phyloP scores from a whole-genome alignment of 2,888 invertebrate genomes.

The Drosophila yooni region DNA sequence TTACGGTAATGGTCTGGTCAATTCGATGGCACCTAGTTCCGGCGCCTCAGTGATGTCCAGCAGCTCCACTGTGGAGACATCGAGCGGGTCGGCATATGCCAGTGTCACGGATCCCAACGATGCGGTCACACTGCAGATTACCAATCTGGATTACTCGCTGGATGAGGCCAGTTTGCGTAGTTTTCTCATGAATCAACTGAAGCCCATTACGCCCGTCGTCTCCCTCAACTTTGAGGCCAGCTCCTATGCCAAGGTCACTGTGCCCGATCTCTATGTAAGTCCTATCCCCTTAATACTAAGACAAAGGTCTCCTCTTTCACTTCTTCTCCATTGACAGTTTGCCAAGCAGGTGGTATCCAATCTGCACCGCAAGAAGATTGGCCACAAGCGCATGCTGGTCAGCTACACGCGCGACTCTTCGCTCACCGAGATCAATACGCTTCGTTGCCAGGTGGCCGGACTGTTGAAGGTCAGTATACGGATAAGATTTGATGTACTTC shows the following conservation, averaged over 20 bases:
- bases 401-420: constrained; percentile 88
- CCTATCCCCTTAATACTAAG: too few species aligned
- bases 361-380: constrained; percentile 92
- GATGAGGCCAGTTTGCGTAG: constrained; percentile 83
- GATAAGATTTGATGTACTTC: neutral
- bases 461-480: constrained; percentile 86
- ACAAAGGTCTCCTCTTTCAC: neutral
- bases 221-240: constrained; percentile 84
- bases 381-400: constrained; percentile 91
- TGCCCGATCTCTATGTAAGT: constrained; percentile 84
- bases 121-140: constrained; percentile 84
- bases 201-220: constrained; percentile 85
- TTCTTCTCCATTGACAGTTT: constrained; percentile 61
- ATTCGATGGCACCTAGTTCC: constrained; percentile 40
- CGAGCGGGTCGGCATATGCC: constrained; percentile 35
- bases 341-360: constrained; percentile 91
- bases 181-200: constrained; percentile 83
- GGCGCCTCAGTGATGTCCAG: constrained; percentile 19
- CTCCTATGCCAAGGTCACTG: constrained; percentile 84
- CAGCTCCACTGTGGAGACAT: constrained; percentile 12
- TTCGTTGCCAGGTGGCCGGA: constrained; percentile 89
- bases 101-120: constrained; percentile 68
- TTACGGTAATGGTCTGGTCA: constrained; percentile 30
- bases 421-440: constrained; percentile 87
- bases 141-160: constrained; percentile 84